These are phyloP conservation scores for Latheticus oryzae DNA, from an alignment of 2,888 invertebrate species.

Conservation along the genomic window DNA sequence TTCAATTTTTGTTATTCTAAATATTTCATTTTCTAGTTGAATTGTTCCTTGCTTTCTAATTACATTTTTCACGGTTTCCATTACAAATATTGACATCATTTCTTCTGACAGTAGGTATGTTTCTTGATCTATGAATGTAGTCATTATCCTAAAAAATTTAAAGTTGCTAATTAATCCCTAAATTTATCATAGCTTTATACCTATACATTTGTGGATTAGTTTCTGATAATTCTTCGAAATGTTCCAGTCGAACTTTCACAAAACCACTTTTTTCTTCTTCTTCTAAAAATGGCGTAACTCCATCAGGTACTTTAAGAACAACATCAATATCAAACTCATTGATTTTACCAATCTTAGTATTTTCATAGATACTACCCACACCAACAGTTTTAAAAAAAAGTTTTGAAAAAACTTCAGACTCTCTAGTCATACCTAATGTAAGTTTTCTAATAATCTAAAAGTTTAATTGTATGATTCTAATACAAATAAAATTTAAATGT, in stretches of 20 bases:
- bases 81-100: constrained; percentile 1
- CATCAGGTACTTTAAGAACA: constrained; percentile 1
- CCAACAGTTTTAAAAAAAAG: constrained; percentile 4
- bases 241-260: background rate
- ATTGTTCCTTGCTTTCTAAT: background rate
- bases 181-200: constrained; percentile 1
- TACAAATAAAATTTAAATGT: constrained; percentile 1
- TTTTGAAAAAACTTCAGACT: constrained; percentile 5
- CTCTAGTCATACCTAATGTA: background rate
- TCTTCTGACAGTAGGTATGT: constrained; percentile 8
- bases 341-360: constrained; percentile 5
- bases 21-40: constrained; percentile 3
- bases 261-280: constrained; percentile 4
- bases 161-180: background rate
- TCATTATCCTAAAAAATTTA: background rate
- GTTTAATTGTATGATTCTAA: background rate
- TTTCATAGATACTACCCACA: constrained; percentile 10
- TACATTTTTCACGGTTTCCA: background rate
- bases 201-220: background rate
- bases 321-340: constrained; percentile 18
- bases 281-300: background rate
- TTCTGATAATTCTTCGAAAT: constrained; percentile 1
- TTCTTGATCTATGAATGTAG: constrained; percentile 4
- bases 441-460: constrained; percentile 9
- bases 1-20: constrained; percentile 11